Conservation (phyloP, 2,797 vertebrate genomes). For the Poeciliopsis gracilis region DNA sequence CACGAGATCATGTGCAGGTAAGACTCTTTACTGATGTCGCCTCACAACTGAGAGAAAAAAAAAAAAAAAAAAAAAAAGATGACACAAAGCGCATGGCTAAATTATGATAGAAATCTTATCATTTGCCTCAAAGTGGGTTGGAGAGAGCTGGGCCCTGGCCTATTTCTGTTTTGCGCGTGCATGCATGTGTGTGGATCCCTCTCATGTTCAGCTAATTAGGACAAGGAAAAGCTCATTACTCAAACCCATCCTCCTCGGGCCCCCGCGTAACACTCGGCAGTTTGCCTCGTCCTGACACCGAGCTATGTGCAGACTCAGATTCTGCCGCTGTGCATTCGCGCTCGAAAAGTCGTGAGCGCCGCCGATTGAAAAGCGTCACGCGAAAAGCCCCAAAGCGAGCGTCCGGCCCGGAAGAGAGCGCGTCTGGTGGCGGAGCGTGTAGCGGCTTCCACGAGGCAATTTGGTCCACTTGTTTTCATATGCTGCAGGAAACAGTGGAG, state of each 20-base stretch:
- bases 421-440: conserved; percentile 51
- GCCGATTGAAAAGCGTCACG: conserved; percentile 56
- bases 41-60: conserved; percentile 44
- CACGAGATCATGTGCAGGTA: conserved; percentile 99
- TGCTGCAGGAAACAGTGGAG: conserved; percentile 75
- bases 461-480: conserved; percentile 80
- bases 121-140: conserved; percentile 83
- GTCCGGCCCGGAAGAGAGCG: not conserved
- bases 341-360: conserved; percentile 40
- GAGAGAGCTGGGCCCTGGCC: conserved; percentile 75
- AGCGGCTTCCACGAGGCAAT: conserved; percentile 71
- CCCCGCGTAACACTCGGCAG: conserved; percentile 77
- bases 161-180: conserved; percentile 77
- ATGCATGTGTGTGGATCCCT: conserved; percentile 63
- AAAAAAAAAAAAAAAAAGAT: conserved; percentile 47
- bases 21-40: conserved; percentile 40
- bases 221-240: conserved; percentile 85
- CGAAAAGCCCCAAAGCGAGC: conserved; percentile 24
- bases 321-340: conserved; percentile 36
- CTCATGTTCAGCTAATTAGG: conserved; percentile 84
- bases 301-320: conserved; percentile 75
- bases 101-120: conserved; percentile 83
- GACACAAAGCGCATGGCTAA: conserved; percentile 64
- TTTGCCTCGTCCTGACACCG: conserved; percentile 80
- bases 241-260: conserved; percentile 84